These are phyloP conservation scores for Lissocephala sabroskyi DNA, from an alignment of 2,888 invertebrate genomes.

Conservation along the genomic window DNA sequence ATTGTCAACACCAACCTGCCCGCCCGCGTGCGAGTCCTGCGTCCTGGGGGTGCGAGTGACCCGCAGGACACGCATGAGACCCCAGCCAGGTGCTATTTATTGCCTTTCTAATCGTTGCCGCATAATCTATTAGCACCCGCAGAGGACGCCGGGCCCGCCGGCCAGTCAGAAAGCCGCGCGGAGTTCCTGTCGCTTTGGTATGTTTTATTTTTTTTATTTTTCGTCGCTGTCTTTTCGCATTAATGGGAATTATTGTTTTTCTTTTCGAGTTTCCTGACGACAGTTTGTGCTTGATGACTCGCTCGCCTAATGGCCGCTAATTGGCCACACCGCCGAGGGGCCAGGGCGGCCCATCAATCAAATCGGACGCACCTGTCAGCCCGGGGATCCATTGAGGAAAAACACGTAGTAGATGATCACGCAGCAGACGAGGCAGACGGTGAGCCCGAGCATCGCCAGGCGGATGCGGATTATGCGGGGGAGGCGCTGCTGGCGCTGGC, in stretches of 20 bases:
- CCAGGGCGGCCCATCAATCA: slow-evolving; percentile 33
- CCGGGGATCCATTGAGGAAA: too few relatives aligned
- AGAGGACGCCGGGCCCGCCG: slow-evolving; percentile 6
- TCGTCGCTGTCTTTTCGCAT: slow-evolving; percentile 53
- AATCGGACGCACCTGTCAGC: too few relatives aligned
- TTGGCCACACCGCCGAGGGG: slow-evolving; percentile 1
- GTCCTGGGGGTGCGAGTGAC: too few relatives aligned
- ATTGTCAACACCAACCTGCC: slow-evolving; percentile 63
- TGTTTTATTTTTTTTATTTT: slow-evolving; percentile 20
- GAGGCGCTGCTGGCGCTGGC: too few relatives aligned
- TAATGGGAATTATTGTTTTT: slow-evolving; percentile 54
- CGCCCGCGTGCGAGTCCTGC: neutral
- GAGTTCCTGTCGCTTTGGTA: too few relatives aligned
- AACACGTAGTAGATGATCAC: too few relatives aligned
- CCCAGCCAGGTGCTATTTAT: slow-evolving; percentile 70
- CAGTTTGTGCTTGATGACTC: slow-evolving; percentile 20
- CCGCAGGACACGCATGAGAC: slow-evolving; percentile 69
- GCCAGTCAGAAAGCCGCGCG: too few relatives aligned
- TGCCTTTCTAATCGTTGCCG: slow-evolving; percentile 69
- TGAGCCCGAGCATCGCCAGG: too few relatives aligned
- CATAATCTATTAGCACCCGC: slow-evolving; percentile 68
- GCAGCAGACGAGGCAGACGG: too few relatives aligned
- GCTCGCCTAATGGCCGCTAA: slow-evolving; percentile 29
- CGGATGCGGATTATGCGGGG: too few relatives aligned
- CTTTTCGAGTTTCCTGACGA: slow-evolving; percentile 41